A percentile compares a stretch with the other conserved stretches of the same genome.
Conservation (phyloP, 2,888 invertebrate species). For the Hypena proboscidalis region DNA sequence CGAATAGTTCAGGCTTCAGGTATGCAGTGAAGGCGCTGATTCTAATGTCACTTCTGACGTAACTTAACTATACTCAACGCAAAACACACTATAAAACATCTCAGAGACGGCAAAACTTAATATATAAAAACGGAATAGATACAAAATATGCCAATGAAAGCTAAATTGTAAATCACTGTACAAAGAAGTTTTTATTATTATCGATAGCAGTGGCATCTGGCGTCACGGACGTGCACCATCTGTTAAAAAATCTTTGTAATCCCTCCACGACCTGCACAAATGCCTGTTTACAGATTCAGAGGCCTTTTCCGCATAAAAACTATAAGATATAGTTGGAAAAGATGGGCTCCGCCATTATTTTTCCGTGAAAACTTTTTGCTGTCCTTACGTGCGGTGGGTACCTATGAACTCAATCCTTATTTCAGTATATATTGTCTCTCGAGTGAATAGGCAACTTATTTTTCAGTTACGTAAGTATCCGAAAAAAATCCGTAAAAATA, state of each 20-base stretch:
- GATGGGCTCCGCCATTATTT: constrained; percentile 38
- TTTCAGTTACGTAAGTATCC: too few species aligned
- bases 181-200: constrained; percentile 55
- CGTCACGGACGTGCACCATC: constrained; percentile 58
- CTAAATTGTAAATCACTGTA: constrained; percentile 52
- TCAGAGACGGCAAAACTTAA: too few species aligned
- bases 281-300: constrained; percentile 63
- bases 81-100: too few species aligned
- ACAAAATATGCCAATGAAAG: too few species aligned
- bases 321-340: constrained; percentile 47
- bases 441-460: background rate
- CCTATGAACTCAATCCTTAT: constrained; percentile 12
- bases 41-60: too few species aligned
- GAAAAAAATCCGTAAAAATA: too few species aligned
- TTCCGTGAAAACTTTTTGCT: constrained; percentile 21
- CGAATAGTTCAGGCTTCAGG: too few species aligned
- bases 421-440: constrained; percentile 1
- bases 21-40: too few species aligned
- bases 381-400: constrained; percentile 13
- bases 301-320: constrained; percentile 54
- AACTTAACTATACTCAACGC: too few species aligned
- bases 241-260: constrained; percentile 53
- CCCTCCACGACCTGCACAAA: constrained; percentile 44
- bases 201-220: constrained; percentile 56
- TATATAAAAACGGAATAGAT: too few species aligned